phyloP scores from a whole-genome alignment of 2,888 invertebrate species.

The Morinoia aosen region DNA sequence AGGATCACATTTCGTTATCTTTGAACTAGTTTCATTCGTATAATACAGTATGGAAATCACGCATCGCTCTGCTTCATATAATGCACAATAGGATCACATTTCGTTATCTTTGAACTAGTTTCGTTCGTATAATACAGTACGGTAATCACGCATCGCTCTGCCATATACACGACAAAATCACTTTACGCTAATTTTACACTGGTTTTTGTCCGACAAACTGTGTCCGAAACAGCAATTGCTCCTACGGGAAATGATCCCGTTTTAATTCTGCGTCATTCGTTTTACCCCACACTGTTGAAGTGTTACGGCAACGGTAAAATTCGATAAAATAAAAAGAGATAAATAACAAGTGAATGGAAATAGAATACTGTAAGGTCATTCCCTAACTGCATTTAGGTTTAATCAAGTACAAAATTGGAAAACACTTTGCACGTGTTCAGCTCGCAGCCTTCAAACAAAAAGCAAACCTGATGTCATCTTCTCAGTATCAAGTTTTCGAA shows the following conservation, averaged over 20 bases:
- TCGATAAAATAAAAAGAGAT: neutral
- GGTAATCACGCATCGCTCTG: too few relatives aligned
- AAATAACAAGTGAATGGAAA: neutral
- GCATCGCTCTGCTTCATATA: too few relatives aligned
- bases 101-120: too few relatives aligned
- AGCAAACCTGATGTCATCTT: neutral
- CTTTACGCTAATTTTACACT: neutral
- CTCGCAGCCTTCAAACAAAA: neutral
- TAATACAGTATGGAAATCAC: too few relatives aligned
- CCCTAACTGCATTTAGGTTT: neutral
- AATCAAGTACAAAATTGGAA: neutral
- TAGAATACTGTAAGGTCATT: neutral
- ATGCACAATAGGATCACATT: too few relatives aligned
- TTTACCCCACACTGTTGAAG: too few relatives aligned
- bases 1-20: neutral
- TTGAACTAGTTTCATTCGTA: too few relatives aligned
- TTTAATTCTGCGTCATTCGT: neutral
- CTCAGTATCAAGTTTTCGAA: too few relatives aligned
- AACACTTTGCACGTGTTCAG: neutral
- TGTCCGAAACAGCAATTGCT: neutral
- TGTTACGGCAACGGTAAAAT: too few relatives aligned
- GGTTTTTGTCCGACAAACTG: too few relatives aligned
- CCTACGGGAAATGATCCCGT: neutral
- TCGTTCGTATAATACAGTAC: too few relatives aligned
- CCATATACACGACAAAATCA: neutral